Evolutionary conservation across 2,888 invertebrate genomes (phyloP).

Genomic region (Hydrotaea diabolus): DNA sequence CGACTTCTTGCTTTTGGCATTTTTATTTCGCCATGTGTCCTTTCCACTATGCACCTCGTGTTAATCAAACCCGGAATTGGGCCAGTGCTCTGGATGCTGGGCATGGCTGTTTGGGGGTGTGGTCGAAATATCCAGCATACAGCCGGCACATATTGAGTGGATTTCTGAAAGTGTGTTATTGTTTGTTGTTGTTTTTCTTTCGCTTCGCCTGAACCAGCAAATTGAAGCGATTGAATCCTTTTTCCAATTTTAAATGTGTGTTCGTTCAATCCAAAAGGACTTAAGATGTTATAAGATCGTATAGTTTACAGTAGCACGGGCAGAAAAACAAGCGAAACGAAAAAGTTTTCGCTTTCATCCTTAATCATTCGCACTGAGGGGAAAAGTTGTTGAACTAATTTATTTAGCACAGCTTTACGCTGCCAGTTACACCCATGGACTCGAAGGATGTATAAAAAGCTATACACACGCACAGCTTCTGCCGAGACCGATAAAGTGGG

Average conservation of each 20-base stretch:
- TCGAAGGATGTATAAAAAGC: background rate
- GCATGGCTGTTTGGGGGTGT: background rate
- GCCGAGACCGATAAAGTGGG: background rate
- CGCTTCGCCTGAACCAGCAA: background rate
- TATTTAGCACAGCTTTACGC: constrained; percentile 3
- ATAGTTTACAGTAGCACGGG: background rate
- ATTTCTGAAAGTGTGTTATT: background rate
- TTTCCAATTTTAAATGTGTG: background rate
- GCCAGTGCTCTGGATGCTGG: too few species aligned
- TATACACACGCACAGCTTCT: background rate
- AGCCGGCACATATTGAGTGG: background rate
- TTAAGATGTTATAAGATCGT: background rate
- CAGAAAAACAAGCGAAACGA: background rate
- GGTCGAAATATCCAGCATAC: background rate
- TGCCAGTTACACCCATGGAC: background rate
- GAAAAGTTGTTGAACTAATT: constrained; percentile 33
- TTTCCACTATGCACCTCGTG: background rate
- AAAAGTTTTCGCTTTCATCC: constrained; percentile 13
- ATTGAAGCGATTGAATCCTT: background rate
- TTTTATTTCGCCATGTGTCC: background rate
- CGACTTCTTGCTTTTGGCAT: background rate
- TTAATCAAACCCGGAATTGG: background rate
- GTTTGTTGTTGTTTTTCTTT: background rate
- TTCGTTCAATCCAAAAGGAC: background rate
- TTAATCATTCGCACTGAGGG: background rate